These are phyloP conservation scores for Hippopotamus amphibius DNA, from an alignment of 2,113 vertebrate species.

Conservation along the genomic window DNA sequence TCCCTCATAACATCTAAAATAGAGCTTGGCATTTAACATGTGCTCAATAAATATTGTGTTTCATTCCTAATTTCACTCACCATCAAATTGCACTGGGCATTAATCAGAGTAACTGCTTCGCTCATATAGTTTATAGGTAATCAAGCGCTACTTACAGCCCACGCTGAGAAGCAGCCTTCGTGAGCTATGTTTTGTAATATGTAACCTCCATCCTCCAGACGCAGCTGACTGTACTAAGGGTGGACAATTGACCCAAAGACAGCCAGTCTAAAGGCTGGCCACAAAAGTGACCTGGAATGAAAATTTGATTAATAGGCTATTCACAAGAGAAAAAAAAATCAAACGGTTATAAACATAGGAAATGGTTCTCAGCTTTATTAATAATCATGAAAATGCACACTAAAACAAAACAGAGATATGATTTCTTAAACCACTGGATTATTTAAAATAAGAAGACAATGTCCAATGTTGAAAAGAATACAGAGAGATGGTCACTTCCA, in stretches of 20 bases:
- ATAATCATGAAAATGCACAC: background rate
- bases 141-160: background rate
- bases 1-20: background rate
- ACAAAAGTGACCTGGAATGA: background rate
- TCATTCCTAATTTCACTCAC: constrained; percentile 41
- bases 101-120: constrained; percentile 14
- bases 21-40: background rate
- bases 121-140: background rate
- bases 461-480: background rate
- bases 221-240: background rate
- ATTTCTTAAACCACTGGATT: background rate
- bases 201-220: background rate
- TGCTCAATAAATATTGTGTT: background rate
- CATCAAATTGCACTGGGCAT: background rate
- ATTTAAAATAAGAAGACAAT: constrained; percentile 3
- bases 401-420: background rate
- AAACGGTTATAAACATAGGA: background rate
- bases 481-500: background rate
- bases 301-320: background rate
- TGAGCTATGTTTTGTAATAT: background rate
- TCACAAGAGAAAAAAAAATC: background rate
- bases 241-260: background rate
- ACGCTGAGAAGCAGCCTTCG: background rate
- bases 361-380: background rate
- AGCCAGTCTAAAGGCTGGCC: background rate